Evolutionary conservation across 2,888 invertebrate species (phyloP).

Genomic region (Ashinkailepas kermadecensis): DNA sequence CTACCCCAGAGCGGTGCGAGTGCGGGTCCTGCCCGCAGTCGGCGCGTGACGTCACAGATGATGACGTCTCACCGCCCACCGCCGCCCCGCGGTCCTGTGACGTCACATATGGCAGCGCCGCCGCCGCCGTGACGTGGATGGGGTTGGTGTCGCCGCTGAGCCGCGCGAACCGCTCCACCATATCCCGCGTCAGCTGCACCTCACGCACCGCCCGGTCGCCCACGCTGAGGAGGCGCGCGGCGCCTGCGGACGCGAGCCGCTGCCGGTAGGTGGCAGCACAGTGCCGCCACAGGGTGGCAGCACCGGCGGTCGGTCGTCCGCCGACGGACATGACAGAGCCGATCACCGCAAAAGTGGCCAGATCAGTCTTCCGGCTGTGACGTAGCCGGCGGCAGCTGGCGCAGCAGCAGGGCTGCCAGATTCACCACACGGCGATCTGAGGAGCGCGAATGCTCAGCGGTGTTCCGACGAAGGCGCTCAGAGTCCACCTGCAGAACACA

Average conservation of each 20-base stretch:
- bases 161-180: conserved; percentile 63
- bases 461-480: background rate
- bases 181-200: conserved; percentile 54
- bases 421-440: conserved; percentile 5
- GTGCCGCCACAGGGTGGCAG: background rate
- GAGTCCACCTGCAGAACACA: background rate
- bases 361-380: background rate
- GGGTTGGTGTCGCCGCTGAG: conserved; percentile 72
- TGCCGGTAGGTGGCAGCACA: background rate
- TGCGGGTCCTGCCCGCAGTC: too few relatives aligned
- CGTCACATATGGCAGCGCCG: conserved; percentile 31
- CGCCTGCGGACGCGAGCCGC: background rate
- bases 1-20: too few relatives aligned
- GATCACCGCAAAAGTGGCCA: too few relatives aligned
- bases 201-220: conserved; percentile 48
- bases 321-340: too few relatives aligned
- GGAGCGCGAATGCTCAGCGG: background rate
- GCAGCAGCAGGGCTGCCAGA: conserved; percentile 14
- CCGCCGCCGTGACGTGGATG: conserved; percentile 56
- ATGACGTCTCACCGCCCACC: background rate
- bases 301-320: background rate
- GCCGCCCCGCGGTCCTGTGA: conserved; percentile 38
- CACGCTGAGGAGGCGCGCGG: conserved; percentile 36
- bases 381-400: background rate
- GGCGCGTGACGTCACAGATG: too few relatives aligned